Evolutionary conservation across 2,113 vertebrate species (phyloP), one percentile per base, ranked within the genome.

Genomic region (Oxyruncus cristatus): DNA sequence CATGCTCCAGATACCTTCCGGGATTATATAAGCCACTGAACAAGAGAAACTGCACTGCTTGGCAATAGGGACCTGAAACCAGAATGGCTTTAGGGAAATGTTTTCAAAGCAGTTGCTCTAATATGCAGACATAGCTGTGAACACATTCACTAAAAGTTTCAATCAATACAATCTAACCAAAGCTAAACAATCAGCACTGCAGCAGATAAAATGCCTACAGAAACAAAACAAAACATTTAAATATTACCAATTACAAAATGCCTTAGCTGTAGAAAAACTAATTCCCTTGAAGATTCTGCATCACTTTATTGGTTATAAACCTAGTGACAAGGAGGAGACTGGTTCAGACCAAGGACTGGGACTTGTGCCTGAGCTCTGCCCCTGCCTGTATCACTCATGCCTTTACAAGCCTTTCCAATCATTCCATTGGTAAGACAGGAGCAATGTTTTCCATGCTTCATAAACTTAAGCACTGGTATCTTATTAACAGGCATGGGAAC

Each of bases 401-500:
- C 55, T 92, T 55, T 77, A 33, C 33, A 49, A 85, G 80, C 41
- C 81, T 76, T 46, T 28, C 77, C 53, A 61, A 20, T 26, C 56
- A 68, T 68, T 68, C 86, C 73, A 68, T 22, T 0, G 1, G 20
- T 76, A 79, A 79, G 78, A 94, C 22, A 87, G 47, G 22, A 88
- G 71, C 52, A 83, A 70, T 39, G 27, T 67, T 90, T 94, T 75
- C 82, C 80, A 52, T 77, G 76, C 68, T 84, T 84, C 77, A 74
- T 33, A 80, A 85, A 75, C 77, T 67, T 81, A 55, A 87, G 83
- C 56, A 37, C 70, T 67, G 21, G 6, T 61, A 70, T 96, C 32
- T 81, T 75, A 93, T 75, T 87, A 95, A 95, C 27, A 92, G 65
- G 52, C 66, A 92, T 33, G n/a, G 50, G 73, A 89, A 95, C 52